Evolutionary conservation across 2,888 invertebrate genomes (phyloP), one percentile per base, ranked within the genome.

Genomic region (Meliscaeva auricollis): DNA sequence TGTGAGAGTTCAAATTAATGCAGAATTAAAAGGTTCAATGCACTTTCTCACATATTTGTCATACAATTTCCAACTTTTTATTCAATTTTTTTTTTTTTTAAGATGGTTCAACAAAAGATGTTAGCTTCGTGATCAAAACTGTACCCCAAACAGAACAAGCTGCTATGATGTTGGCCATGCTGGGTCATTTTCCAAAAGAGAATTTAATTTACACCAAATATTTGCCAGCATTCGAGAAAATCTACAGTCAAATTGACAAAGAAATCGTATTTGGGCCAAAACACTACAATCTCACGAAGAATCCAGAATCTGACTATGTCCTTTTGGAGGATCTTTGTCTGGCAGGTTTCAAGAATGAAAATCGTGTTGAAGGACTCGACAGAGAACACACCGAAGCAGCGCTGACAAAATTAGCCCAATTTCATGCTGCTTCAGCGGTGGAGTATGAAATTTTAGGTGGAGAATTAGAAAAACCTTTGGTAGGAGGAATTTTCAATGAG

Each of bases 361-460:
- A 90, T 80, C 89, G 91, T 0, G 85, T 88, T 0, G 79, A 89
- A 15, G 90, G 91, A 7, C 70, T 91, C 1, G 89, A 88, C 69
- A 74, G 87, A 35, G 74, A 68, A 3, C 90, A 91, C 56, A 89
- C 89, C 0, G 85, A 90, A 73, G 62, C 88, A 4, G 89, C 88
- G 0, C 78, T 92, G 0, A 79, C 81, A 54, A 90, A 90, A 44
- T 69, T 91, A 22, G 90, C 91, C 1, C 87, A 91, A 44, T 82
- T 90, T 46, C 91, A 91, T 89, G 92, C 91, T 0, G 90, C 89
- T 0, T 91, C 92, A 0, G 91, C 89, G 0, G 88, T 89, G n/a
- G 83, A 82, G 9, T 89, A 88, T 0, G 88, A 87, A 38, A 66
- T 80, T 0, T 52, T 87, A 35, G 90, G 89, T 9, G 60, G 41